Evolutionary conservation across 1,140 invertebrate species (phyloP).

Genomic region (Cyrtorhinus lividipennis): DNA sequence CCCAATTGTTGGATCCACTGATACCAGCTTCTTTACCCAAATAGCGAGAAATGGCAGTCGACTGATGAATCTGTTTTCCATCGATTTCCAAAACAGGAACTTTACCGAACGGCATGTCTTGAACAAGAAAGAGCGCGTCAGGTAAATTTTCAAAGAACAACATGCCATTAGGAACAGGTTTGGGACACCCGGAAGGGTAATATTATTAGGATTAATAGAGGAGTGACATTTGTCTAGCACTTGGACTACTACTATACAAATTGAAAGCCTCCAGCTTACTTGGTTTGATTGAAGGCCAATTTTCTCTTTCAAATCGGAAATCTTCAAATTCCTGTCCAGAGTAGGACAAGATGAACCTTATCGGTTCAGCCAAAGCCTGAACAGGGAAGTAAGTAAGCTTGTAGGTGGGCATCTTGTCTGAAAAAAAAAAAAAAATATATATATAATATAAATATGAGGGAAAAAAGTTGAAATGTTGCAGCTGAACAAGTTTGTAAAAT

Average conservation of each 20-base stretch:
- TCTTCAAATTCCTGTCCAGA: conserved; percentile 49
- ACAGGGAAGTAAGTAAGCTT: conserved; percentile 51
- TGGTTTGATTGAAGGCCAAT: conserved; percentile 37
- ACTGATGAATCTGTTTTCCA: conserved; percentile 35
- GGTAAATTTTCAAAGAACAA: background rate
- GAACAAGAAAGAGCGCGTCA: conserved; percentile 14
- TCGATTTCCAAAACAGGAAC: conserved; percentile 40
- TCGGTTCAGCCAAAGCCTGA: conserved; percentile 49
- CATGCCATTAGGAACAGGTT: background rate
- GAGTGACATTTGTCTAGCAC: background rate
- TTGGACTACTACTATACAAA: background rate
- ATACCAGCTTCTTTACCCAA: conserved; percentile 36
- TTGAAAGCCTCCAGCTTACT: conserved; percentile 30
- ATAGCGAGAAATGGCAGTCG: conserved; percentile 38
- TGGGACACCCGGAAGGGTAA: background rate
- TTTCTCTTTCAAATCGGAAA: conserved; percentile 34
- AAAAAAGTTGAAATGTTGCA: too few species aligned
- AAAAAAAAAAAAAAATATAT: conserved; percentile 1
- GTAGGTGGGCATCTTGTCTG: conserved; percentile 27
- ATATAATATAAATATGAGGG: too few species aligned
- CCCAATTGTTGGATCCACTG: conserved; percentile 38
- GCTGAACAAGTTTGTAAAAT: too few species aligned
- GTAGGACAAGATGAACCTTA: conserved; percentile 48
- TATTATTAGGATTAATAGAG: background rate
- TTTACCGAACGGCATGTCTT: conserved; percentile 39